A percentile compares a stretch with the other conserved stretches of the same genome.
phyloP scores from a whole-genome alignment of 1,140 invertebrate species.

The Apolygus lucorum region DNA sequence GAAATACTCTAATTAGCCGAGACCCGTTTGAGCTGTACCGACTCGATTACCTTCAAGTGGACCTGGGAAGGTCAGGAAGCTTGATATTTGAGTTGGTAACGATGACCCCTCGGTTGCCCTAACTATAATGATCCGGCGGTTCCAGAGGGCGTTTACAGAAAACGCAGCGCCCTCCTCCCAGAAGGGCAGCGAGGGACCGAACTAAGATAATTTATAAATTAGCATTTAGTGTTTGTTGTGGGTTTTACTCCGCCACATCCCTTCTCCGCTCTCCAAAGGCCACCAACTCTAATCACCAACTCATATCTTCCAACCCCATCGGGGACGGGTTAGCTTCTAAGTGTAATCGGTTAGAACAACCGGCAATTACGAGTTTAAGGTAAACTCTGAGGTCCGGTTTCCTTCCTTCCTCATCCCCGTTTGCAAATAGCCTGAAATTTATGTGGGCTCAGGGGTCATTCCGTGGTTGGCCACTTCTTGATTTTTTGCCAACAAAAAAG shows the following conservation, averaged over 20 bases:
- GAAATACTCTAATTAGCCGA: not conserved
- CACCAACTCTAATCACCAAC: slow-evolving; percentile 12
- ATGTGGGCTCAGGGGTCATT: not conserved
- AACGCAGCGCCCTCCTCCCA: too few species aligned
- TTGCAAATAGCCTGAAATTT: not conserved
- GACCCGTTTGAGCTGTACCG: not conserved
- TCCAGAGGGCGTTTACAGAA: too few species aligned
- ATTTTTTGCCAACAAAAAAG: too few species aligned
- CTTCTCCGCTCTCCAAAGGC: not conserved
- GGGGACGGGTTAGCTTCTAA: not conserved
- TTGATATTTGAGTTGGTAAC: slow-evolving; percentile 16
- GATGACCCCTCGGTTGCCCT: slow-evolving; percentile 10
- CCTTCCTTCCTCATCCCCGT: not conserved
- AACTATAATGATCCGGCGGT: not conserved
- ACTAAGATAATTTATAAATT: slow-evolving; percentile 13
- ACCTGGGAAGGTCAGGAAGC: not conserved
- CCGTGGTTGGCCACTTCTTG: too few species aligned
- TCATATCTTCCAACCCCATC: slow-evolving; percentile 13
- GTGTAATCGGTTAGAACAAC: slow-evolving; percentile 16
- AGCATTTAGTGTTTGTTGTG: slow-evolving; percentile 16
- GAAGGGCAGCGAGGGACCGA: not conserved
- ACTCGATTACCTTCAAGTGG: not conserved
- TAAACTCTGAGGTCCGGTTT: slow-evolving; percentile 9
- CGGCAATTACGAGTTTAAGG: slow-evolving; percentile 16
- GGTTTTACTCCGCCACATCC: not conserved